These are phyloP conservation scores for Calcarius lapponicus DNA, from an alignment of 2,797 vertebrate genomes.

Conservation along the genomic window DNA sequence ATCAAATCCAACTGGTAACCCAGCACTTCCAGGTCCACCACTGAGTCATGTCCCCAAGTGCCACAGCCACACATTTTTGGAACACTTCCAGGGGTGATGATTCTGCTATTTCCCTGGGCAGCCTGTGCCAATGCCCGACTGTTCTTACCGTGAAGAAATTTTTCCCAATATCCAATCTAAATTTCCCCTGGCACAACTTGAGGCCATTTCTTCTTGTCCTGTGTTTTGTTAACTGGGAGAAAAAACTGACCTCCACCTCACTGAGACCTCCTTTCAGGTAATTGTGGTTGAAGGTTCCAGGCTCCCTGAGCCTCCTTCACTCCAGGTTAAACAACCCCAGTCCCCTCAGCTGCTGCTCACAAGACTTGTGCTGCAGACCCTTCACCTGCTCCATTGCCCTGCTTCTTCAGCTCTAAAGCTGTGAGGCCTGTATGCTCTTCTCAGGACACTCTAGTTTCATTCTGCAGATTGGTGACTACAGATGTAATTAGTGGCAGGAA, in stretches of 20 bases:
- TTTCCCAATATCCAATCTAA: neutral
- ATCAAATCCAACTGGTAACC: neutral
- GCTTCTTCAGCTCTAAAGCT: neutral
- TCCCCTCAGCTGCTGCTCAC: fast-evolving
- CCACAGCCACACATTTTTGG: neutral
- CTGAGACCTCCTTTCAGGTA: neutral
- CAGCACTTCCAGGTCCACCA: neutral
- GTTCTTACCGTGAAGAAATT: neutral
- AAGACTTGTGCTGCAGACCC: neutral
- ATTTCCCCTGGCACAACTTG: neutral
- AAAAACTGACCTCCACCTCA: neutral
- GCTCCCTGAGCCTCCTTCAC: neutral
- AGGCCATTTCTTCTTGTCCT: neutral
- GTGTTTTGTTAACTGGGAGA: neutral
- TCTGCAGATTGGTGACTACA: neutral
- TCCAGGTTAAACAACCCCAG: neutral
- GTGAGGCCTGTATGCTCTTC: neutral
- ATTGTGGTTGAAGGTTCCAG: neutral
- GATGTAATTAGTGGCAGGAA: neutral
- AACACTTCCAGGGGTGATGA: neutral
- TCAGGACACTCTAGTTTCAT: neutral
- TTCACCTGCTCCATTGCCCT: too few relatives aligned
- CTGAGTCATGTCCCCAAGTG: neutral
- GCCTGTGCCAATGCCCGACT: neutral
- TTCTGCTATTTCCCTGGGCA: neutral